These are phyloP conservation scores for Lathamus discolor DNA, from an alignment of 2,113 vertebrate species.

Conservation along the genomic window DNA sequence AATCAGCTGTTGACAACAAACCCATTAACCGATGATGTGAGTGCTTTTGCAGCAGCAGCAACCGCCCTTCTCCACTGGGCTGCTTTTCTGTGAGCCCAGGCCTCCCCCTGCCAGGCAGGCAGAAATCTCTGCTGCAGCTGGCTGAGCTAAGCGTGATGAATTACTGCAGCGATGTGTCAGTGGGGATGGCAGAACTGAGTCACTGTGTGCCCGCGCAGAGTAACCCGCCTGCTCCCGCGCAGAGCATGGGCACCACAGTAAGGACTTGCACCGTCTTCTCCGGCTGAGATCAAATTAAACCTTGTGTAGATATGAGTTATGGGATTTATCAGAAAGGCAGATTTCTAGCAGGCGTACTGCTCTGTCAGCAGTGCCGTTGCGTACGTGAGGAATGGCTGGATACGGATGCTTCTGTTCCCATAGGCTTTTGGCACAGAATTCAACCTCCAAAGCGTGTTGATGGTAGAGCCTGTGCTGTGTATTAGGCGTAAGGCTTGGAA, in stretches of 20 bases:
- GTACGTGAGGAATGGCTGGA: neutral
- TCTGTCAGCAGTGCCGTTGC: neutral
- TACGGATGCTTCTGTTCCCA: neutral
- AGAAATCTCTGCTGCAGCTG: neutral
- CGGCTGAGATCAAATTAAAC: neutral
- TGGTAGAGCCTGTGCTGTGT: neutral
- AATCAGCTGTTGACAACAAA: neutral
- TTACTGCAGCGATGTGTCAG: conserved; percentile 19
- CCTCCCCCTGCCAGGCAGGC: neutral
- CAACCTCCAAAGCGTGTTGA: neutral
- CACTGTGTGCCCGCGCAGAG: neutral
- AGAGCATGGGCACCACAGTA: neutral
- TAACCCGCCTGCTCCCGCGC: neutral
- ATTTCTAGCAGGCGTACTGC: neutral
- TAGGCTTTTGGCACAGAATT: neutral
- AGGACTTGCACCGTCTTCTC: neutral
- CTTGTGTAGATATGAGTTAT: neutral
- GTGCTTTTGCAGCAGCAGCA: neutral
- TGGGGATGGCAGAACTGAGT: neutral
- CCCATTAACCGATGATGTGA: neutral
- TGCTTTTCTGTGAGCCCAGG: neutral
- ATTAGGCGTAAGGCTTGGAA: neutral
- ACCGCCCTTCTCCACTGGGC: neutral
- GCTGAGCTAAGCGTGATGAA: neutral
- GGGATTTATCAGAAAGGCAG: neutral